Evolutionary conservation across 1,140 invertebrate genomes (phyloP).

Genomic region (Neotoxoptera formosana): DNA sequence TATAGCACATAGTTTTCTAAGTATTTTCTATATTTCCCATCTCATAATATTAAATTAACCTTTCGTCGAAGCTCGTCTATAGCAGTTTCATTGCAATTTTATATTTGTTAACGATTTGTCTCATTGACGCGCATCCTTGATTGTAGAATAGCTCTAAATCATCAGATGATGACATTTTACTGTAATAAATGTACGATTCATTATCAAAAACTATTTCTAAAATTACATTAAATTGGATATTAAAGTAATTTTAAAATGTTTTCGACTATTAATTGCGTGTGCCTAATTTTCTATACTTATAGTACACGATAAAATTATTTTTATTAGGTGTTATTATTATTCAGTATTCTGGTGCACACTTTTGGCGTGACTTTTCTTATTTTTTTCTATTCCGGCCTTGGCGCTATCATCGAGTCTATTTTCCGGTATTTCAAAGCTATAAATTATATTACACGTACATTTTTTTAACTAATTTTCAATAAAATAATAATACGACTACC

Average conservation of each 20-base stretch:
- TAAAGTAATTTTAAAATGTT: neutral
- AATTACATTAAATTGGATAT: neutral
- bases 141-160: neutral
- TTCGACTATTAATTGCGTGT: neutral
- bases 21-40: neutral
- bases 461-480: neutral
- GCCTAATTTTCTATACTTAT: neutral
- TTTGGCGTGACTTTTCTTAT: neutral
- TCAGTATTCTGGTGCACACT: neutral
- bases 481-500: neutral
- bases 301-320: neutral
- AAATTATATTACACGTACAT: neutral
- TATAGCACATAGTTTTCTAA: neutral
- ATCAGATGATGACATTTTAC: neutral
- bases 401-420: neutral
- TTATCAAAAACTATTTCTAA: neutral
- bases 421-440: neutral
- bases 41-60: neutral
- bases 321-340: neutral
- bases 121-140: neutral
- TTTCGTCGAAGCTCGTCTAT: neutral
- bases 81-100: neutral
- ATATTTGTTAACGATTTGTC: neutral
- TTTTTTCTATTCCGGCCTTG: neutral
- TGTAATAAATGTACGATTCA: neutral